Percentiles rank a stretch among this genome's conserved stretches.
phyloP scores from a whole-genome alignment of 2,797 vertebrate genomes.

The Tokudaia muenninki region DNA sequence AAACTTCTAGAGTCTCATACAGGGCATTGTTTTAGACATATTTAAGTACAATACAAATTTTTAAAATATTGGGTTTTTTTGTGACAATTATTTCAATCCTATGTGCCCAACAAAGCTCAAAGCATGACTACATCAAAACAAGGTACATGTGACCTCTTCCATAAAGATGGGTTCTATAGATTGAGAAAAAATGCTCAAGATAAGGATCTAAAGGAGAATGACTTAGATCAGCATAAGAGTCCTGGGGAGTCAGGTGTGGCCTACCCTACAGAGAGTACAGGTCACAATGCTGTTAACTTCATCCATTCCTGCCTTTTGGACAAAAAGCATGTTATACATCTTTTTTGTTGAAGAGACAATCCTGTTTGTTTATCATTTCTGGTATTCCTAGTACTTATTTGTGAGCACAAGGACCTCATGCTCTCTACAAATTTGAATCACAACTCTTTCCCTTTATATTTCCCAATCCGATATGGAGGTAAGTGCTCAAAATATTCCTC shows the following conservation, averaged over 20 bases:
- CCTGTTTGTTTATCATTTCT: not conserved
- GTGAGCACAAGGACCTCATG: not conserved
- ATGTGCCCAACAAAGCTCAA: not conserved
- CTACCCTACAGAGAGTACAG: not conserved
- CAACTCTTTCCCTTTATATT: not conserved
- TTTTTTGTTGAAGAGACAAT: not conserved
- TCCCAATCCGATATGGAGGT: not conserved
- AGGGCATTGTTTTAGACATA: not conserved
- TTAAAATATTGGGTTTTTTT: not conserved
- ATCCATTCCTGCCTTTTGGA: not conserved
- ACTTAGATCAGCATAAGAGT: not conserved
- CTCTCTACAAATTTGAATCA: not conserved
- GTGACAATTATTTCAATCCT: not conserved
- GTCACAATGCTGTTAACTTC: too few species aligned
- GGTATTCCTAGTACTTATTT: not conserved
- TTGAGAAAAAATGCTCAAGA: not conserved
- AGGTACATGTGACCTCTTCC: not conserved
- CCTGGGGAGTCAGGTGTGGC: not conserved
- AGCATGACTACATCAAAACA: not conserved
- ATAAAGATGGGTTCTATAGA: not conserved
- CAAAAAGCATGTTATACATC: not conserved
- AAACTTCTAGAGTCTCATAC: not conserved
- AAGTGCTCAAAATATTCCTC: not conserved
- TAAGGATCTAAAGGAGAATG: not conserved
- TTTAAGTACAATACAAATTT: not conserved